A percentile compares a stretch with the other conserved stretches of the same genome.
phyloP scores from a whole-genome alignment of 1,140 invertebrate species.

The Lineus longissimus region DNA sequence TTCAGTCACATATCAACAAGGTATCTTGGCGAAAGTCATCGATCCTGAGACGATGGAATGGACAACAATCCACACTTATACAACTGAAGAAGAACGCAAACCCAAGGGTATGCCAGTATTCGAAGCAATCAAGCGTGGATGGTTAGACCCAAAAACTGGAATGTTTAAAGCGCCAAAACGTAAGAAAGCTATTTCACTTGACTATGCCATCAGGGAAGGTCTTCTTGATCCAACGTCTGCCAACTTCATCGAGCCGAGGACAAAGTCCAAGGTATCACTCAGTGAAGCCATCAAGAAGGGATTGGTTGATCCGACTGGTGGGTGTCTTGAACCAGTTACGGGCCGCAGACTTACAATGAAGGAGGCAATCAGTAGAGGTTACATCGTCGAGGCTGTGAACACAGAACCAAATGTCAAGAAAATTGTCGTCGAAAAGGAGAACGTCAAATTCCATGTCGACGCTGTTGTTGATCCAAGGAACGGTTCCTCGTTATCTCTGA shows the following conservation, averaged over 20 bases:
- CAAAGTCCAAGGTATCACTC: constrained; percentile 51
- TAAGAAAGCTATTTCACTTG: constrained; percentile 73
- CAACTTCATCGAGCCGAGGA: constrained; percentile 62
- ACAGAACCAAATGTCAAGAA: constrained; percentile 76
- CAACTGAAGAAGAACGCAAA: constrained; percentile 69
- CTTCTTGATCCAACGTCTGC: constrained; percentile 51
- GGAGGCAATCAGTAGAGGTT: constrained; percentile 65
- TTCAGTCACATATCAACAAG: constrained; percentile 10
- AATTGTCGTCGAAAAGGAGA: constrained; percentile 73
- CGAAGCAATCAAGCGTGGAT: constrained; percentile 38
- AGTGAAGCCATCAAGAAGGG: constrained; percentile 66
- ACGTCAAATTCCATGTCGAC: constrained; percentile 79
- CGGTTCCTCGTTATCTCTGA: constrained; percentile 70
- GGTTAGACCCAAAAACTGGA: constrained; percentile 81
- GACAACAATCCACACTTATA: constrained; percentile 57
- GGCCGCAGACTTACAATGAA: constrained; percentile 70
- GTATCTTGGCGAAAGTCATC: background rate
- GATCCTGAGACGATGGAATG: constrained; percentile 7
- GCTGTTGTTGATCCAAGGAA: constrained; percentile 74
- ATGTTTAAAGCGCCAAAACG: constrained; percentile 75
- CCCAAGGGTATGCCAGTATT: constrained; percentile 36
- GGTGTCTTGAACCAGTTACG: constrained; percentile 72
- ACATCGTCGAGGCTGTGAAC: constrained; percentile 70
- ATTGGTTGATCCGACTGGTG: constrained; percentile 75
- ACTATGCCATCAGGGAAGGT: constrained; percentile 78